Evolutionary conservation across 2,888 invertebrate species (phyloP).

Genomic region (Plusia festucae): DNA sequence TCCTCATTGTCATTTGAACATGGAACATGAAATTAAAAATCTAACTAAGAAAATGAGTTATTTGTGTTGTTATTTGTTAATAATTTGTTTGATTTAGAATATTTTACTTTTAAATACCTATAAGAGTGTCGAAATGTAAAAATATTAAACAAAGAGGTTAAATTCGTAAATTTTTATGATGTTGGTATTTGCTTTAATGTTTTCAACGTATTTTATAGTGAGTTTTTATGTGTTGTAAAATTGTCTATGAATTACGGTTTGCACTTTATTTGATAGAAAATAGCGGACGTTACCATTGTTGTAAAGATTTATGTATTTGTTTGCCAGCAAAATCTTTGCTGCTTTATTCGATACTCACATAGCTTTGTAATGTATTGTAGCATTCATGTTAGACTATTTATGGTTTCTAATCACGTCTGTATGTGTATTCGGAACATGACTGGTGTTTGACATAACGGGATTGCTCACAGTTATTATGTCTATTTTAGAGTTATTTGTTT

Average conservation of each 20-base stretch:
- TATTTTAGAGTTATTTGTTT: background rate
- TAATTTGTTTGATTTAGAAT: background rate
- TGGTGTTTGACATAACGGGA: background rate
- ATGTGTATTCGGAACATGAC: slow-evolving; percentile 1
- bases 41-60: background rate
- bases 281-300: background rate
- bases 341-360: background rate
- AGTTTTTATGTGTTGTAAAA: background rate
- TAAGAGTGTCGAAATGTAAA: background rate
- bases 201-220: background rate
- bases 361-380: background rate
- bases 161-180: background rate
- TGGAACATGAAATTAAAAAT: background rate
- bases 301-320: background rate
- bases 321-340: background rate
- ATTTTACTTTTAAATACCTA: background rate
- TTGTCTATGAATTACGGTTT: background rate
- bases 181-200: slow-evolving; percentile 1
- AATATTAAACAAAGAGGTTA: slow-evolving; percentile 2
- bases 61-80: background rate
- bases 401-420: slow-evolving; percentile 4
- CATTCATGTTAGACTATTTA: background rate
- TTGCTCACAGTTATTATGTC: background rate
- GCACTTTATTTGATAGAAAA: background rate
- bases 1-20: background rate